Percentiles rank a stretch among this genome's conserved stretches.
Conservation (phyloP, 37 sponge, comb jelly and placozoan species). For the Petrosia ficiformis region DNA sequence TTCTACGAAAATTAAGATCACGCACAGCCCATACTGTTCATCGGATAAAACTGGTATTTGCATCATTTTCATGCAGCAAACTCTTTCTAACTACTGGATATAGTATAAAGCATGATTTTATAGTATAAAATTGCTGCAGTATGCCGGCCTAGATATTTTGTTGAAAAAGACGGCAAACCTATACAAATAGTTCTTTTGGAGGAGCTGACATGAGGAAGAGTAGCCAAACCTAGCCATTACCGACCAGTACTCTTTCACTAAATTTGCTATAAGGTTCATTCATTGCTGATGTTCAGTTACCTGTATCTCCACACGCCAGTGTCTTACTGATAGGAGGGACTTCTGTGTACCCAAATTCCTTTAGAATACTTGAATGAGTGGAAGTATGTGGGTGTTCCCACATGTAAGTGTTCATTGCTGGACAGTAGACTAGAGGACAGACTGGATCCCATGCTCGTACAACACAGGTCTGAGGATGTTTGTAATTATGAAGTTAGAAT, state of each 20-base stretch:
- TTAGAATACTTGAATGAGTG: conserved; percentile 44
- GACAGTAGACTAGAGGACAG: conserved; percentile 85
- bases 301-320: conserved; percentile 93
- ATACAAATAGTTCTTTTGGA: too few relatives aligned
- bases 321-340: conserved; percentile 85
- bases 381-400: conserved; percentile 90
- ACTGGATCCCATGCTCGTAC: conserved; percentile 87
- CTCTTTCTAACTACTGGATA: too few relatives aligned
- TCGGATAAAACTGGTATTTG: too few relatives aligned
- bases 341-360: conserved; percentile 59
- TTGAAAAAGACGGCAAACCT: too few relatives aligned
- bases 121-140: too few relatives aligned
- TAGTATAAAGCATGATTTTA: too few relatives aligned
- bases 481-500: neutral
- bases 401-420: conserved; percentile 98
- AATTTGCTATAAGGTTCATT: conserved; percentile 34
- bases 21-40: too few relatives aligned
- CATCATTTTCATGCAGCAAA: too few relatives aligned
- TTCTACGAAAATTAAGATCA: too few relatives aligned
- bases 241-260: neutral
- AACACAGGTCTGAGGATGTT: conserved; percentile 86
- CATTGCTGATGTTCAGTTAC: conserved; percentile 30
- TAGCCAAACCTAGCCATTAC: too few relatives aligned
- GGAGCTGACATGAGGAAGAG: too few relatives aligned
- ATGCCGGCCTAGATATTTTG: too few relatives aligned